A percentile compares a stretch with the other conserved stretches of the same genome.
Conservation (phyloP, 2,113 vertebrate species). For the Tringa solitaria region DNA sequence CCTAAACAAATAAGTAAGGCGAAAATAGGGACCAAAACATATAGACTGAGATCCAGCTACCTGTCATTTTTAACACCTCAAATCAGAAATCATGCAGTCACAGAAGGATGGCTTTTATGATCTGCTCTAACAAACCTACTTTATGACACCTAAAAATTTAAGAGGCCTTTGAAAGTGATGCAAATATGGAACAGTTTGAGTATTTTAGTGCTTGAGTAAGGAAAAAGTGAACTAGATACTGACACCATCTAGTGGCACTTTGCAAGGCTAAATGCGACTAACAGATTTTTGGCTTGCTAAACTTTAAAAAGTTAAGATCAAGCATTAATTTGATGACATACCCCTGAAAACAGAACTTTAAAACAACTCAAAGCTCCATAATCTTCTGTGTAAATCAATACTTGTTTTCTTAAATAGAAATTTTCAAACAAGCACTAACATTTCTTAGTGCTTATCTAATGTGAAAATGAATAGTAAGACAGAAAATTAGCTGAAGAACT, state of each 20-base stretch:
- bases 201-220: neutral
- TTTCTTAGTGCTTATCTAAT: neutral
- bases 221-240: constrained; percentile 37
- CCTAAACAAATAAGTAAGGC: neutral
- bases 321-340: neutral
- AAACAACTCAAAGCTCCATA: neutral
- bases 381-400: neutral
- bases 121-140: neutral
- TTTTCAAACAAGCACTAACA: neutral
- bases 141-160: neutral
- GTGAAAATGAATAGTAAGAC: neutral
- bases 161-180: neutral
- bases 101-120: neutral
- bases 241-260: constrained; percentile 66
- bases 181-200: neutral
- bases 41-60: neutral
- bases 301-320: neutral
- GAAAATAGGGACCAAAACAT: neutral
- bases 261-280: constrained; percentile 5
- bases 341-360: neutral
- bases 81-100: neutral
- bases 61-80: neutral
- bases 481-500: neutral
- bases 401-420: neutral
- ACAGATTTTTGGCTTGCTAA: neutral